Base-by-base conservation (phyloP, 2,113 vertebrate genomes). In the Amazona vittata region DNA sequence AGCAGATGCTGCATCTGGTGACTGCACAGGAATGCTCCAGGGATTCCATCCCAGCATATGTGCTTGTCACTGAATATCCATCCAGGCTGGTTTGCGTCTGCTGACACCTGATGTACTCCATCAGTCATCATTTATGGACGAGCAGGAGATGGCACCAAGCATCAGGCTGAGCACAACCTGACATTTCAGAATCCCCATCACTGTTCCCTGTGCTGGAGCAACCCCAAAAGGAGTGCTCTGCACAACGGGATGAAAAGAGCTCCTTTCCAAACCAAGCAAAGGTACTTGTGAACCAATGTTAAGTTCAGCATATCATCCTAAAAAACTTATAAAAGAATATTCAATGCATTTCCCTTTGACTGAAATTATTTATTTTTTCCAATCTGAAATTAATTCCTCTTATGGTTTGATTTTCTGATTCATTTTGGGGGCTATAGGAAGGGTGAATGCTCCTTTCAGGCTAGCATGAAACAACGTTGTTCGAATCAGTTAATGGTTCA, bases 191-290 rank as follows among this genome's bases (percentile, higher is more conserved):
- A 65, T 49, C 62, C 60, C 25, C 37, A 60, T 12, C 17, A 10
- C 41, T 20, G 25, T 17, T 73, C 14, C 53, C 39, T 5, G 2
- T 0, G 0, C 13, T 5, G 3, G 10, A 69, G 67, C 26, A 65
- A 43, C 75, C 79, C 70, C 10, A 4, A 62, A 14, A 64, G 29
- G 35, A 78, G 28, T 0, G 0, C 4, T 43, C 68, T 84, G 55
- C 1, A 1, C 39, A 60, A n/a, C 0, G 0, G n/a, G 24, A 19
- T 49, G 52, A 52, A 67, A 71, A 46, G 8, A 70, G 5, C 46
- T 57, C 43, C 20, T 59, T 82, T 55, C n/a, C 43, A 78, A 84
- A 20, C 5, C 33, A 71, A 44, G 31, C 3, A 37, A 60, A 93
- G 3, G 11, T 76, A 71, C 6, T 60, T 35, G 14, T 75, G 28